Base-by-base conservation (phyloP, 2,888 invertebrate species). In the Drosophila dives region DNA sequence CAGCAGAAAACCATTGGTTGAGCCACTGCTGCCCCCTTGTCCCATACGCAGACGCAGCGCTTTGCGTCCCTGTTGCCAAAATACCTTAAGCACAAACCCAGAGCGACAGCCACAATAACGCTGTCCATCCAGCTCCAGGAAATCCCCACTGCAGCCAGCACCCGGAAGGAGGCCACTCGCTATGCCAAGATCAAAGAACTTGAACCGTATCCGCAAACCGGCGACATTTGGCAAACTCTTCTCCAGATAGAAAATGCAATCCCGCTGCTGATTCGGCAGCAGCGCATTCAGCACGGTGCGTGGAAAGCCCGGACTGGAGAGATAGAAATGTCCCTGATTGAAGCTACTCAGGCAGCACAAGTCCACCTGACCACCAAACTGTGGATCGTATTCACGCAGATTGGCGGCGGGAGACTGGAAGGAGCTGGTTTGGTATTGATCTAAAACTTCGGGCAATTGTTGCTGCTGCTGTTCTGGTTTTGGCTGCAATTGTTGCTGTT, bases 291-390 rank as follows among this genome's bases (percentile, higher is more conserved):
- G 91, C 2, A 92, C 89, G 4, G 91, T 92, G 55, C 92, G 92
- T 0, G 95, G 95, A 87, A 95, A 95, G 20, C 94, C 94, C 1
- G 95, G 95, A 91, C 94, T 95, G 1, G 94, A 90, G 3, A 95
- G 76, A 40, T 94, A 91, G 81, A 95, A 94, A 63, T 92, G 92
- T 65, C 92, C 93, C 23, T 93, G 91, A 45, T 91, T 93, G 75
- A 94, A 94, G 33, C 80, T 89, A 40, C 90, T 90, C 17, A 91
- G 86, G 76, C 94, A 94, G 75, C 94, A 94, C 12, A 91, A 81
- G 64, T 92, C 92, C 36, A 82, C 53, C 32, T 83, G 62, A 29
- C 74, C 71, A 0, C 81, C 79, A 50, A 88, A 82, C 61, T 80
- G 75, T 6, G 84, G 71, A 61, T 86, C 75, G 69, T 90, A 76